Evolutionary conservation across 2,888 invertebrate species (phyloP).

Genomic region (Keiferia lycopersicella): DNA sequence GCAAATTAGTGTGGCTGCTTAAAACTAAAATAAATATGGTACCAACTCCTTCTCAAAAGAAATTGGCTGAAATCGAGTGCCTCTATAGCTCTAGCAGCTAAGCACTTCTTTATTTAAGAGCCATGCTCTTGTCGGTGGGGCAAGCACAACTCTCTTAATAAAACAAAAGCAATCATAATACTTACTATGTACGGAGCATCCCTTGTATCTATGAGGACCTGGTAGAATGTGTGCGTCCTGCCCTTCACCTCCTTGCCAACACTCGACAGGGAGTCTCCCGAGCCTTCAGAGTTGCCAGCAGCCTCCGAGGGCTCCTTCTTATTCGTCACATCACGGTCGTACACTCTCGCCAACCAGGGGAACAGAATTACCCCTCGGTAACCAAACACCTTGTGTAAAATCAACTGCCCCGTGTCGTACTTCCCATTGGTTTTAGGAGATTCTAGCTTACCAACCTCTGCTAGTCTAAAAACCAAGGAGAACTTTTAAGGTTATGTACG

Average conservation of each 20-base stretch:
- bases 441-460: slow-evolving; percentile 96
- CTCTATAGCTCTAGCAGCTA: too few relatives aligned
- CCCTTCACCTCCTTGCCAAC: slow-evolving; percentile 94
- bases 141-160: background rate
- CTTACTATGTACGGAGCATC: slow-evolving; percentile 98
- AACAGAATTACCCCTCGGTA: slow-evolving; percentile 98
- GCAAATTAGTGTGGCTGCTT: too few relatives aligned
- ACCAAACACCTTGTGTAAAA: slow-evolving; percentile 97
- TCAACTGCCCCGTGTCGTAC: slow-evolving; percentile 97
- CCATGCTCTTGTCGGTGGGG: too few relatives aligned
- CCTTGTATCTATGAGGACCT: slow-evolving; percentile 97
- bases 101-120: too few relatives aligned
- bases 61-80: too few relatives aligned
- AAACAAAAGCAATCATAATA: slow-evolving; percentile 40
- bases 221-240: slow-evolving; percentile 96
- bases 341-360: slow-evolving; percentile 97
- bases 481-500: slow-evolving; percentile 61
- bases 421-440: slow-evolving; percentile 92
- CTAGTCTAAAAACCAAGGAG: slow-evolving; percentile 83
- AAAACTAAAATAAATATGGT: too few relatives aligned
- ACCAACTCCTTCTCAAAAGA: too few relatives aligned
- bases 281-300: slow-evolving; percentile 48
- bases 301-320: slow-evolving; percentile 80
- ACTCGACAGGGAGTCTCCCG: slow-evolving; percentile 67
- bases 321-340: slow-evolving; percentile 93